phyloP scores from a whole-genome alignment of 2,797 vertebrate species.

The Presbytis comata region DNA sequence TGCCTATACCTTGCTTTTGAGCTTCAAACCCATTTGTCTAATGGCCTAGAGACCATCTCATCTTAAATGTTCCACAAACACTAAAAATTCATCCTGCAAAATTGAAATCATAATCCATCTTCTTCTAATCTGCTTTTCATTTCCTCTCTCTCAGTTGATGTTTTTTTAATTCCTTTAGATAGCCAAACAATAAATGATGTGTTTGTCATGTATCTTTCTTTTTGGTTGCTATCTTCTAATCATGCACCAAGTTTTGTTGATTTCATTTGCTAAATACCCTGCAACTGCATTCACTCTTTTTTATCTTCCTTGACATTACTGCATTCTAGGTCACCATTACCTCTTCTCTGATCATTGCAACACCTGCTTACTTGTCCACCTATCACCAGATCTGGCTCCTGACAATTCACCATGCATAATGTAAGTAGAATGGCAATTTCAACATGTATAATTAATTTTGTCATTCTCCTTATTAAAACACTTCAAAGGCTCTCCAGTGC shows the following conservation, averaged over 20 bases:
- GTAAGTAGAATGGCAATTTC: not conserved
- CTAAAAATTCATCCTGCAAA: not conserved
- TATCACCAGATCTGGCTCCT: not conserved
- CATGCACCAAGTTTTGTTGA: not conserved
- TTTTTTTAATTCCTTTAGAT: not conserved
- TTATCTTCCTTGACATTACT: not conserved
- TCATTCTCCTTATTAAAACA: constrained; percentile 27
- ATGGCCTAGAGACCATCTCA: not conserved
- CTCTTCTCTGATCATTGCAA: not conserved
- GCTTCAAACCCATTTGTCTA: not conserved
- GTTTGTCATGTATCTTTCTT: not conserved
- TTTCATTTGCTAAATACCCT: not conserved
- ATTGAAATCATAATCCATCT: not conserved
- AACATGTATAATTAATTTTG: constrained; percentile 32
- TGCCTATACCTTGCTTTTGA: not conserved
- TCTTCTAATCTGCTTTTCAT: not conserved
- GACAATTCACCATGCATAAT: not conserved
- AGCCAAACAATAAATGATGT: not conserved
- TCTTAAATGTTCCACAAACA: not conserved
- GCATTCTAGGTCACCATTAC: not conserved
- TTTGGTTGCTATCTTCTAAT: not conserved
- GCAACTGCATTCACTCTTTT: not conserved
- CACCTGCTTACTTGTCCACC: not conserved
- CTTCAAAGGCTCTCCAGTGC: not conserved
- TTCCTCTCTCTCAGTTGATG: not conserved